Evolutionary conservation across 1,140 invertebrate genomes (phyloP), one percentile per base, ranked within the genome.

Genomic region (Physella acuta): DNA sequence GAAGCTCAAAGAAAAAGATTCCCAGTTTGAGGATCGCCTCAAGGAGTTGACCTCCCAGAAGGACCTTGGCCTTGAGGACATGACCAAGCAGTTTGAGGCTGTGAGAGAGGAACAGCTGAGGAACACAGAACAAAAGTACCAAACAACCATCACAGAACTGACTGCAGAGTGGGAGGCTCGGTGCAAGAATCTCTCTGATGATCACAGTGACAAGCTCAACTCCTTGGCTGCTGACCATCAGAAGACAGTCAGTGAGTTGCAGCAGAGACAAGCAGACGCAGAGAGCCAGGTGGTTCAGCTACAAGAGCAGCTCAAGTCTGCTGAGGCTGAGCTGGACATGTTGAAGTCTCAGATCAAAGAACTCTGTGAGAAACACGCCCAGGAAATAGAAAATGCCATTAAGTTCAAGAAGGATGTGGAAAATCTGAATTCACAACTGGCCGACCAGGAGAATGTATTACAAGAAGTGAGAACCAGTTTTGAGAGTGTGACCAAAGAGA

Each of bases 1-100:
- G n/a, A 79, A 78, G 53, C 20, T 83, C 28, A 72, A 75, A 34
- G 73, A 78, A 49, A 79, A 80, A 78, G 75, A 83, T 68, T 72
- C 71, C 65, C 72, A 75, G 16, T 79, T 76, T 74, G 75, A 79
- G 70, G 67, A 68, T n/a, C 73, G 73, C 20, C 53, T 81, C 33
- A 68, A 74, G 37, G 75, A 81, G 2, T 52, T 80, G 17, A 74
- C 62, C 3, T 60, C 74, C 34, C 74, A 79, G 58, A 78, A 78
- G 59, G 79, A 81, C 14, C 36, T 73, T 17, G 73, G 74, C 31
- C 70, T 76, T 24, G 76, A 75, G 39, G 80, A 78, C 60, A 56
- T 76, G 11, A 71, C 66, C 34, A 75, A 68, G 20, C 76, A 71
- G 30, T 56, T 80, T 34, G 80, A 81, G 65, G 68, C 63, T 20